A percentile compares a stretch with the other conserved stretches of the same genome.
phyloP scores from a whole-genome alignment of 2,113 vertebrate species.

The Prochilodus magdalenae region DNA sequence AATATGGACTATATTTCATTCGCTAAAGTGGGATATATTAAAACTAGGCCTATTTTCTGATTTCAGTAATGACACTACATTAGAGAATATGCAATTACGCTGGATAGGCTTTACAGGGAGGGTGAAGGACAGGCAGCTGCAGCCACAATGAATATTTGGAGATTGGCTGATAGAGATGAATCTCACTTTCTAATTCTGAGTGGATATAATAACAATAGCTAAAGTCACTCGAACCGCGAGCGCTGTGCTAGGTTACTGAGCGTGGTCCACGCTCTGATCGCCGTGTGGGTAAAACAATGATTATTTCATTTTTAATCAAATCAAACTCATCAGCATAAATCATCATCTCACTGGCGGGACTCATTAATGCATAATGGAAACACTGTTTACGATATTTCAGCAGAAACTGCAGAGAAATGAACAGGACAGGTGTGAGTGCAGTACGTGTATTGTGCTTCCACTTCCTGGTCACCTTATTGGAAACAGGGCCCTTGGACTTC shows the following conservation, averaged over 20 bases:
- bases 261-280: background rate
- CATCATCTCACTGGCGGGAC: background rate
- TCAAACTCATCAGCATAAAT: background rate
- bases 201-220: constrained; percentile 23
- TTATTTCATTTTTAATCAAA: background rate
- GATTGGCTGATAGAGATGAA: constrained; percentile 11
- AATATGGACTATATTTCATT: too few species aligned
- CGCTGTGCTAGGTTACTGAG: constrained; percentile 1
- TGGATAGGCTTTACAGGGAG: constrained; percentile 14
- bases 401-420: background rate
- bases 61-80: background rate
- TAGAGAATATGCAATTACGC: constrained; percentile 15
- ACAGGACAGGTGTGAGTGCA: background rate
- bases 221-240: background rate
- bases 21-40: background rate
- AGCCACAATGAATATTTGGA: background rate
- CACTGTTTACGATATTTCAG: background rate
- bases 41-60: background rate
- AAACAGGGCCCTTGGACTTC: too few species aligned
- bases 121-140: constrained; percentile 25
- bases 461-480: too few species aligned
- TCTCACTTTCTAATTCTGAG: constrained; percentile 27
- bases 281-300: background rate
- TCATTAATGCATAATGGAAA: background rate
- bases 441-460: too few species aligned